phyloP scores from a whole-genome alignment of 1,140 invertebrate genomes.

The Metopolophium dirhodum region DNA sequence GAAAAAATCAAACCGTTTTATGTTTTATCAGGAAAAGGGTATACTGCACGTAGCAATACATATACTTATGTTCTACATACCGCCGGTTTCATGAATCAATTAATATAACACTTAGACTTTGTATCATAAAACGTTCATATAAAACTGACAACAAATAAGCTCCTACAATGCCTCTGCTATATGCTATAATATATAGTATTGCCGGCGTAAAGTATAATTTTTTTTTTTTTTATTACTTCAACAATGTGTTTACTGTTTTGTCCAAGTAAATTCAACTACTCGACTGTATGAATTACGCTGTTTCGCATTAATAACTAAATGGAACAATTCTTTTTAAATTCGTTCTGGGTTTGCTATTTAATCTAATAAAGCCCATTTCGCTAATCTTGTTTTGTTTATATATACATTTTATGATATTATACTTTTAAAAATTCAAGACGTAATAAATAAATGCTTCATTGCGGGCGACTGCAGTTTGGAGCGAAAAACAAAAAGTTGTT shows the following conservation, averaged over 20 bases:
- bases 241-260: neutral
- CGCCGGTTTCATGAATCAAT: neutral
- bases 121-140: slow-evolving; percentile 7
- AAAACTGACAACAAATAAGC: slow-evolving; percentile 6
- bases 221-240: neutral
- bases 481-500: slow-evolving; percentile 34
- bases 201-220: neutral
- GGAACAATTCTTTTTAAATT: slow-evolving; percentile 2
- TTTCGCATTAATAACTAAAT: slow-evolving; percentile 20
- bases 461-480: neutral
- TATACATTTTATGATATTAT: slow-evolving; percentile 14
- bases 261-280: neutral
- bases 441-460: neutral
- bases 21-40: neutral
- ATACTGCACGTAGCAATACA: neutral
- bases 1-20: neutral
- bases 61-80: neutral
- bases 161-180: neutral
- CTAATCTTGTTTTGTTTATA: neutral
- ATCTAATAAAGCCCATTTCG: neutral
- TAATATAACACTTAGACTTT: neutral
- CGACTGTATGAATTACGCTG: neutral
- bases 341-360: neutral
- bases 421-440: neutral
- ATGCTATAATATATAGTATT: neutral